phyloP scores from a whole-genome alignment of 2,113 vertebrate species.

The Ceyx margarethae region DNA sequence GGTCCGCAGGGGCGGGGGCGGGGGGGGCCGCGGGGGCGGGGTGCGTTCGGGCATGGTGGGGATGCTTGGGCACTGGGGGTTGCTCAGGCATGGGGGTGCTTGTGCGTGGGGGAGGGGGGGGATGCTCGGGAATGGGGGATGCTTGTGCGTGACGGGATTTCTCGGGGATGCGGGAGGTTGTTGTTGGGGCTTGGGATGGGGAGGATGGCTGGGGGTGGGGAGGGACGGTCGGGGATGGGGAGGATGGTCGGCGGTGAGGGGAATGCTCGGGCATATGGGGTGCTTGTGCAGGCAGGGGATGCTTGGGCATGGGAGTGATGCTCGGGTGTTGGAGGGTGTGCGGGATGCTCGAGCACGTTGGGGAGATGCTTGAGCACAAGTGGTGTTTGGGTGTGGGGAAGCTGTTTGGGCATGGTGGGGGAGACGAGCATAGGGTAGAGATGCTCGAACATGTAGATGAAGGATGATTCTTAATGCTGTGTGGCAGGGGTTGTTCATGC shows the following conservation, averaged over 20 bases:
- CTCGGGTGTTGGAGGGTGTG: neutral
- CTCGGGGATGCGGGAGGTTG: neutral
- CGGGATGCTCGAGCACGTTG: neutral
- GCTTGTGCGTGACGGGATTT: neutral
- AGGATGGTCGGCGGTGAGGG: neutral
- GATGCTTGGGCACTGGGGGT: too few relatives aligned
- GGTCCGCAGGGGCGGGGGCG: neutral
- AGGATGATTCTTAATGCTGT: neutral
- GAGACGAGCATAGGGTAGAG: neutral
- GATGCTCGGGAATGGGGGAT: neutral
- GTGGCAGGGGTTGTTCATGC: neutral
- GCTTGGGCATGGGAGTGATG: neutral
- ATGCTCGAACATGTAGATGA: neutral
- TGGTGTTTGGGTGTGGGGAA: neutral
- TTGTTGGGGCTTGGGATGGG: too few relatives aligned
- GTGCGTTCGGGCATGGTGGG: neutral
- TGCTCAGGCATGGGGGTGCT: neutral
- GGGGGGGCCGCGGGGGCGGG: too few relatives aligned
- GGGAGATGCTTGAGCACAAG: neutral
- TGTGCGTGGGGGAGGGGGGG: neutral
- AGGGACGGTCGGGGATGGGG: neutral
- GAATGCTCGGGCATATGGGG: neutral
- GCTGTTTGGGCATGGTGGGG: neutral
- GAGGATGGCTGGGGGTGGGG: neutral
- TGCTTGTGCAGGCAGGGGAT: neutral